These are phyloP conservation scores for Elephas maximus DNA, from an alignment of 2,113 vertebrate genomes.

Conservation along the genomic window DNA sequence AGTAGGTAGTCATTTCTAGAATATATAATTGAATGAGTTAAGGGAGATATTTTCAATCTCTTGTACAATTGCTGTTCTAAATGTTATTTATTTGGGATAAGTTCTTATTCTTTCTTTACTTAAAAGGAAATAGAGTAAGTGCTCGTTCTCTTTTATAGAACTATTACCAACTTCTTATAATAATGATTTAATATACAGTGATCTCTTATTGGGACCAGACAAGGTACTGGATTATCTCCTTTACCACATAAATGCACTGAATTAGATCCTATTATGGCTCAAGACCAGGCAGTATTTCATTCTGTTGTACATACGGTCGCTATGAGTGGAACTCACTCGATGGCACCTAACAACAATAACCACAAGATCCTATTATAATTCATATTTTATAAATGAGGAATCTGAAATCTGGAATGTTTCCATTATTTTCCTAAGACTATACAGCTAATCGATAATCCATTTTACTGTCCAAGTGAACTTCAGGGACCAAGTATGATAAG, in stretches of 20 bases:
- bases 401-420: background rate
- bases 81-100: constrained; percentile 5
- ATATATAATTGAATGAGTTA: background rate
- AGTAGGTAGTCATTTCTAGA: background rate
- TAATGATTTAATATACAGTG: background rate
- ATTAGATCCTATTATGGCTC: background rate
- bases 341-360: too few species aligned
- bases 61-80: background rate
- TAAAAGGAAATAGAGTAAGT: constrained; percentile 4
- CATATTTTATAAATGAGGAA: background rate
- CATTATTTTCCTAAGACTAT: background rate
- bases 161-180: constrained; percentile 35
- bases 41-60: background rate
- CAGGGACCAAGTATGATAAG: background rate
- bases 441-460: background rate
- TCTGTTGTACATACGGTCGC: too few species aligned
- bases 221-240: background rate
- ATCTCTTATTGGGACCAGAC: background rate
- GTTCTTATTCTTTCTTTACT: background rate
- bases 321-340: too few species aligned
- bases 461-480: constrained; percentile 12
- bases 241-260: background rate
- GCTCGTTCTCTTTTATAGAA: background rate
- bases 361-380: background rate
- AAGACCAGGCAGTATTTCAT: too few species aligned